Percentiles rank a stretch among this genome's conserved stretches.
phyloP scores from a whole-genome alignment of 2,797 vertebrate genomes.

The Micropoecilia bifurca region DNA sequence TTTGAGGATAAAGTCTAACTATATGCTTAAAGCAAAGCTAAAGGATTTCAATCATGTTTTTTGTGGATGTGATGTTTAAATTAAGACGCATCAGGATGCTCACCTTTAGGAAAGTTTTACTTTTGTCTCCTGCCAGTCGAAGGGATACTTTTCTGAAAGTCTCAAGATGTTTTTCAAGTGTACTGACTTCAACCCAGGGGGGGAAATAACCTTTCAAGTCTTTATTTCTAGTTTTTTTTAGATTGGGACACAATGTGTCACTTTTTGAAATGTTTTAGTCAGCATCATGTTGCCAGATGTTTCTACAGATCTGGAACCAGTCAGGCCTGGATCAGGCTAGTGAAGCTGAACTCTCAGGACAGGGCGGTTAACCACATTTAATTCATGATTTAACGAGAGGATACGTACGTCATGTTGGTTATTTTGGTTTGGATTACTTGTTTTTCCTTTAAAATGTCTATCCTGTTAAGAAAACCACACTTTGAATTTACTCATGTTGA shows the following conservation, averaged over 20 bases:
- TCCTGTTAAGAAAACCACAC: neutral
- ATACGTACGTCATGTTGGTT: neutral
- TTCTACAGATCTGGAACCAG: neutral
- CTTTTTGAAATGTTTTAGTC: neutral
- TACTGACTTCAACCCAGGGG: neutral
- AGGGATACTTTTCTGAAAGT: neutral
- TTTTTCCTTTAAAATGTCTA: neutral
- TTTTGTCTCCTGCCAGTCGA: neutral
- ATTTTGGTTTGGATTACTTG: neutral
- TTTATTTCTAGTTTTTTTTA: neutral
- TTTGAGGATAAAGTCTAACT: neutral
- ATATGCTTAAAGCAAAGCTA: neutral
- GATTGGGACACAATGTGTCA: neutral
- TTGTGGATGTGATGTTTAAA: neutral
- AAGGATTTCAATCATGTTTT: neutral
- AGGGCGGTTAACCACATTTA: neutral
- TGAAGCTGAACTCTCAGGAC: neutral
- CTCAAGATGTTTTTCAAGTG: neutral
- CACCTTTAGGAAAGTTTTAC: neutral
- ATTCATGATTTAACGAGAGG: neutral
- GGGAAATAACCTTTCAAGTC: neutral
- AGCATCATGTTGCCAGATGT: neutral
- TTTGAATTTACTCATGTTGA: neutral
- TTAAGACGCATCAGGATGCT: neutral
- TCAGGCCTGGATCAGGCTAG: neutral